Conservation (phyloP, 2,113 vertebrate species). For the Xiphophorus maculatus region DNA sequence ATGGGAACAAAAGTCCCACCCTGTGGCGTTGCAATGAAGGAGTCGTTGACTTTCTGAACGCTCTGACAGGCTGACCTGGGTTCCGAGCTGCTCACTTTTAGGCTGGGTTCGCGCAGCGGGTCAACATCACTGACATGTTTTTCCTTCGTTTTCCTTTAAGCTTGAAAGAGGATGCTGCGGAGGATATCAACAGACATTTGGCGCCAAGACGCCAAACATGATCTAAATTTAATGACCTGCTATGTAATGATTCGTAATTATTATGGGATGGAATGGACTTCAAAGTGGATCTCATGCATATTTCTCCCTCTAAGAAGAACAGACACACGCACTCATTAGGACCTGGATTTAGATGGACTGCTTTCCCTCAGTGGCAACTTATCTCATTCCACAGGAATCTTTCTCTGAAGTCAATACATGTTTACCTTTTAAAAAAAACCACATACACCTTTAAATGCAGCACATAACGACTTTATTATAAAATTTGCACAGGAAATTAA, state of each 20-base stretch:
- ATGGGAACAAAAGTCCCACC: constrained; percentile 62
- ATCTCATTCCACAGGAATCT: not conserved
- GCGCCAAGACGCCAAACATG: not conserved
- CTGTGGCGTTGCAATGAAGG: constrained; percentile 25
- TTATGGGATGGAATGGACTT: constrained; percentile 33
- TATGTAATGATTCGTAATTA: constrained; percentile 49
- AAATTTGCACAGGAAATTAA: not conserved
- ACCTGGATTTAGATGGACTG: not conserved
- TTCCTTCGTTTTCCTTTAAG: not conserved
- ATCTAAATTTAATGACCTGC: constrained; percentile 23
- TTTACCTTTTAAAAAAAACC: not conserved
- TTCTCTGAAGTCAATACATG: not conserved
- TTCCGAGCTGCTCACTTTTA: constrained; percentile 2
- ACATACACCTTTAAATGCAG: not conserved
- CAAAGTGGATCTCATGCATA: constrained; percentile 31
- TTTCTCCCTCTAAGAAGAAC: not conserved
- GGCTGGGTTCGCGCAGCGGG: not conserved
- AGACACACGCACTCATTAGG: not conserved
- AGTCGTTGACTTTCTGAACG: not conserved
- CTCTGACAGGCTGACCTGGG: constrained; percentile 8
- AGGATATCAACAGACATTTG: constrained; percentile 9
- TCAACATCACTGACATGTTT: not conserved
- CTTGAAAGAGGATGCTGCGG: not conserved
- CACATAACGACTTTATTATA: not conserved
- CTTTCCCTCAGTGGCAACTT: no score